Percentiles rank a stretch among this genome's conserved stretches.
Conservation (phyloP, 2,888 invertebrate species). For the Drosophila mimica region DNA sequence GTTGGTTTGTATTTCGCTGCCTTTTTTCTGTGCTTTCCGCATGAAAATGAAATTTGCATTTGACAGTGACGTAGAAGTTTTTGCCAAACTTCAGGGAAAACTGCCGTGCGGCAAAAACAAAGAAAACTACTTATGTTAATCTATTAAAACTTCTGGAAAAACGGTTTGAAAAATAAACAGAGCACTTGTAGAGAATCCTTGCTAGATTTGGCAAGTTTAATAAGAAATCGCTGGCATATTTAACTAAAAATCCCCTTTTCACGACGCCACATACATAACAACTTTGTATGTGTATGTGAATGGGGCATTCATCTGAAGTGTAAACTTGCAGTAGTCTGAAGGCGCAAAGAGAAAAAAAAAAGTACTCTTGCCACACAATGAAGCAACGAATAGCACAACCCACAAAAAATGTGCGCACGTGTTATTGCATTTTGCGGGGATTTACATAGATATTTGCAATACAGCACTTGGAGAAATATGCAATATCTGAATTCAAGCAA, state of each 20-base stretch:
- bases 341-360: constrained; percentile 16
- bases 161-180: constrained; percentile 17
- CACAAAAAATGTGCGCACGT: constrained; percentile 44
- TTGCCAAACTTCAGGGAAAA: constrained; percentile 18
- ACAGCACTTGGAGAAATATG: not conserved
- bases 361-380: constrained; percentile 42
- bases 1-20: constrained; percentile 1
- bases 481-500: not conserved
- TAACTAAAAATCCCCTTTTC: constrained; percentile 2
- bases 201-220: not conserved
- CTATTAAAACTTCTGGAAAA: constrained; percentile 30
- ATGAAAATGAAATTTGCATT: constrained; percentile 74
- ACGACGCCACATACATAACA: constrained; percentile 26
- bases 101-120: constrained; percentile 5
- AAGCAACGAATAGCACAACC: constrained; percentile 23
- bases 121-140: constrained; percentile 30
- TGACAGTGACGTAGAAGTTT: constrained; percentile 65
- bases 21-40: constrained; percentile 29
- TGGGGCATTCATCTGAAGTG: constrained; percentile 53
- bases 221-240: not conserved
- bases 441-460: constrained; percentile 48
- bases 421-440: constrained; percentile 61
- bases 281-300: not conserved
- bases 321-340: constrained; percentile 59
- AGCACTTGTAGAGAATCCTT: not conserved